These are phyloP conservation scores for Onchidella celtica DNA, from an alignment of 2,888 invertebrate genomes.

Conservation along the genomic window DNA sequence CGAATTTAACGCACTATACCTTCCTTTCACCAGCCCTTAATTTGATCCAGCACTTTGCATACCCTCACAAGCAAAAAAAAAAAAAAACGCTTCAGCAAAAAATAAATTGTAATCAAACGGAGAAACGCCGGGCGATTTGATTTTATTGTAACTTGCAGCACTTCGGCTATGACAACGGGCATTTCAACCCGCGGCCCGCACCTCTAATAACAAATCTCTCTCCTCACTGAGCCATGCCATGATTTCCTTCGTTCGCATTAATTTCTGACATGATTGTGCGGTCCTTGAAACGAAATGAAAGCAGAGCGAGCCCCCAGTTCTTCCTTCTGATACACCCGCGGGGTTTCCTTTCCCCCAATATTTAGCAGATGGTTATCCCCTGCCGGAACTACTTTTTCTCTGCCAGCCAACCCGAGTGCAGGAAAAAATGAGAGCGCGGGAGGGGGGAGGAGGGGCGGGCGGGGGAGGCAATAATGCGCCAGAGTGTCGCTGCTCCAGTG, in stretches of 20 bases:
- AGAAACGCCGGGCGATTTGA: not conserved
- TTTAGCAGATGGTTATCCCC: conserved; percentile 17
- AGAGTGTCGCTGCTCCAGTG: not conserved
- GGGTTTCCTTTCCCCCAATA: not conserved
- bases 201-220: not conserved
- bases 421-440: not conserved
- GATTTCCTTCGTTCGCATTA: not conserved
- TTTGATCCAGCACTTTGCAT: too few relatives aligned
- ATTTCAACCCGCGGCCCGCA: not conserved
- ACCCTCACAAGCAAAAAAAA: too few relatives aligned
- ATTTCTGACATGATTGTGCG: not conserved
- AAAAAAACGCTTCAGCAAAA: too few relatives aligned
- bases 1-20: too few relatives aligned
- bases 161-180: not conserved
- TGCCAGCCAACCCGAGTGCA: not conserved
- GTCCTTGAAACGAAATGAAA: not conserved
- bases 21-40: too few relatives aligned
- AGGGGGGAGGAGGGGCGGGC: not conserved
- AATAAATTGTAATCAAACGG: not conserved
- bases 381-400: conserved; percentile 22
- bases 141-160: not conserved
- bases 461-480: not conserved
- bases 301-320: not conserved
- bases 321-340: not conserved
- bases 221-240: not conserved